Evolutionary conservation across 2,888 invertebrate species (phyloP).

Genomic region (Eupithecia dodoneata): DNA sequence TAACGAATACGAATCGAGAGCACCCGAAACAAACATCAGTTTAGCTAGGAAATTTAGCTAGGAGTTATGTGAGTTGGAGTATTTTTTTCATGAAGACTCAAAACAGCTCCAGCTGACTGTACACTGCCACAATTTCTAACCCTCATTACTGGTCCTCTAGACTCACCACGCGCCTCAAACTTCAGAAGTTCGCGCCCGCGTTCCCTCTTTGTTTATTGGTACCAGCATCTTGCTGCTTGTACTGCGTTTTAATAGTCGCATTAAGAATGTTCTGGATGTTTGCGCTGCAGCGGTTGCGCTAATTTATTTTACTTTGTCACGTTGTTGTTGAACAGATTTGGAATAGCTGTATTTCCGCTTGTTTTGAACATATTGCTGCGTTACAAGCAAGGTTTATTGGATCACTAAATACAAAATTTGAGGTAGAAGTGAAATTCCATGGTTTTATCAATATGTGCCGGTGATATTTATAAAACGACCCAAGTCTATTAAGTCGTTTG

Average conservation of each 20-base stretch:
- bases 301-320: conserved; percentile 56
- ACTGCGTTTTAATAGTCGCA: conserved; percentile 77
- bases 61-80: no score
- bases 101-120: background rate
- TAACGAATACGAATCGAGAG: no score
- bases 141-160: conserved; percentile 82
- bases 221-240: conserved; percentile 75
- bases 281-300: conserved; percentile 51
- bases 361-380: background rate
- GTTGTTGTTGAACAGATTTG: conserved; percentile 26
- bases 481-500: background rate
- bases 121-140: conserved; percentile 82
- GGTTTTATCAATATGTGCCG: background rate
- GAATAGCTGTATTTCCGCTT: background rate
- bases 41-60: background rate
- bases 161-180: conserved; percentile 79
- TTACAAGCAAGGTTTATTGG: background rate
- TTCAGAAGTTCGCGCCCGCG: conserved; percentile 76
- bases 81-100: background rate
- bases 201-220: conserved; percentile 79
- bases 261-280: conserved; percentile 74
- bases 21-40: no score
- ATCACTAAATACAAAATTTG: background rate
- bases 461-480: no score
- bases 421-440: background rate